Conservation (phyloP, 1,140 invertebrate species). For the Lepidurus apus region DNA sequence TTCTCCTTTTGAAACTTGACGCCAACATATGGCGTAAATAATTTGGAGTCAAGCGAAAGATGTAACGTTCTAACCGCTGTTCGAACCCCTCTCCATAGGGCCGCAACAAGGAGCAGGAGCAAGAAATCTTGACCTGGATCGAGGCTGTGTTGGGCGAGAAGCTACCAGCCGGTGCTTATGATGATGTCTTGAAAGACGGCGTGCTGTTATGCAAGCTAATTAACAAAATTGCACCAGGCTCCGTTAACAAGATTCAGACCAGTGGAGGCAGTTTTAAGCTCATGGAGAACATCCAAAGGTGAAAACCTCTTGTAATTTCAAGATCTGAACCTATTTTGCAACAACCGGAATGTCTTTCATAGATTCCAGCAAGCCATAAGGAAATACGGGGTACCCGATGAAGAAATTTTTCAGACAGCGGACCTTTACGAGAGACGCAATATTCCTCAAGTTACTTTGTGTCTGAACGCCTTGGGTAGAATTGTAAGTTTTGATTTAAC, state of each 20-base stretch:
- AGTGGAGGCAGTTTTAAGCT: slow-evolving; percentile 95
- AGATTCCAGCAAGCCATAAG: slow-evolving; percentile 89
- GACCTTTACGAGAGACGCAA: slow-evolving; percentile 95
- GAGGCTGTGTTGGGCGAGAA: slow-evolving; percentile 78
- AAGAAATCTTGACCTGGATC: slow-evolving; percentile 87
- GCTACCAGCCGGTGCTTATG: slow-evolving; percentile 72
- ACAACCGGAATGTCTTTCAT: slow-evolving; percentile 36
- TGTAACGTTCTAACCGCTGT: not conserved
- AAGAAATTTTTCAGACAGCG: slow-evolving; percentile 98
- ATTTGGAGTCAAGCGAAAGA: not conserved
- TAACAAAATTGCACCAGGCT: slow-evolving; percentile 90
- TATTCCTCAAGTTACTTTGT: slow-evolving; percentile 90
- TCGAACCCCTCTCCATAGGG: slow-evolving; percentile 48
- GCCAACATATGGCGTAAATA: too few relatives aligned
- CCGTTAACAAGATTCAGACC: slow-evolving; percentile 91
- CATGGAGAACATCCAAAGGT: slow-evolving; percentile 96
- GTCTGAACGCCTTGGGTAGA: slow-evolving; percentile 78
- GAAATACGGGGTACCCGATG: slow-evolving; percentile 88
- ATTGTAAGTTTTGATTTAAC: slow-evolving; percentile 61
- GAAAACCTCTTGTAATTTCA: slow-evolving; percentile 26
- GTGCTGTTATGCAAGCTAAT: slow-evolving; percentile 87
- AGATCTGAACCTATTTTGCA: not conserved
- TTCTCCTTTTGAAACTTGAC: too few relatives aligned
- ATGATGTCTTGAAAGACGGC: slow-evolving; percentile 88
- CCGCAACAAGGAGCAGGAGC: slow-evolving; percentile 85